Evolutionary conservation across 2,797 vertebrate species (phyloP).

Genomic region (Alectoris magna): DNA sequence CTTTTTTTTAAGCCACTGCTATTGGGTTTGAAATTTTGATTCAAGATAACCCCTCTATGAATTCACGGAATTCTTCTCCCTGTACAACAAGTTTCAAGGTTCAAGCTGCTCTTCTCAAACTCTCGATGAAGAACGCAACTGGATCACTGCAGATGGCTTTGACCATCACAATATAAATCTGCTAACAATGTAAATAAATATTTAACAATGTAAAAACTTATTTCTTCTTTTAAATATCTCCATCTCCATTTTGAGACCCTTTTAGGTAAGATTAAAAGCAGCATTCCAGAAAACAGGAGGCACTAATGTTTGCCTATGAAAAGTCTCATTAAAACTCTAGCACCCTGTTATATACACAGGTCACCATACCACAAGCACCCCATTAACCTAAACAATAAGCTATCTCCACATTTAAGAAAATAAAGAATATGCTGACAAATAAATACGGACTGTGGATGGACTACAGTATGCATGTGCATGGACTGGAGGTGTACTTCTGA

Average conservation of each 20-base stretch:
- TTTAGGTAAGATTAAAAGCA: not conserved
- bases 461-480: not conserved
- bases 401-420: not conserved
- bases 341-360: not conserved
- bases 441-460: not conserved
- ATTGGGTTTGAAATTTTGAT: not conserved
- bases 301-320: not conserved
- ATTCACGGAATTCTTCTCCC: not conserved
- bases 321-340: not conserved
- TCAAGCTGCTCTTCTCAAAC: not conserved
- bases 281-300: not conserved
- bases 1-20: not conserved
- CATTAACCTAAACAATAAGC: not conserved
- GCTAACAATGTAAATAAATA: not conserved
- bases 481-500: not conserved
- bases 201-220: not conserved
- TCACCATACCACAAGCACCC: not conserved
- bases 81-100: not conserved
- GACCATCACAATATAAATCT: not conserved
- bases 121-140: not conserved
- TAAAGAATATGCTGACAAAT: not conserved
- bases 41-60: not conserved
- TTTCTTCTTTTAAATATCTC: not conserved
- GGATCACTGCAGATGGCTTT: not conserved
- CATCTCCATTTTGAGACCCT: not conserved